Base-by-base conservation (phyloP, 2,113 vertebrate genomes). In the Coracopsis vasa region DNA sequence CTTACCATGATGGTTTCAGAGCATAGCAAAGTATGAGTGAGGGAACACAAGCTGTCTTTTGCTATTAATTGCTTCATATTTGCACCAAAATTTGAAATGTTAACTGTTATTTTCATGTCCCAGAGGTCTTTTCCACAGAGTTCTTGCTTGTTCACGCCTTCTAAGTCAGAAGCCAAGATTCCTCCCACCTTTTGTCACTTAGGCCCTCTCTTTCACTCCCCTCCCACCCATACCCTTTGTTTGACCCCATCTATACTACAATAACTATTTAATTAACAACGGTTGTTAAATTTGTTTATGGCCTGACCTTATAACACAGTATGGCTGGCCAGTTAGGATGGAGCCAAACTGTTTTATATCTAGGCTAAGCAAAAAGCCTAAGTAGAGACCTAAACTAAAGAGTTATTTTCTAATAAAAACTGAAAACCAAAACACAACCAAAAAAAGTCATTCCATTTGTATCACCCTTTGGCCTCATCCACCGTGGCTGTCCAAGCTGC, bases 271-370 rank as follows among this genome's bases (percentile, higher is more conserved):
- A 96, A 96, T 94, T 96, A 97, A 96, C 88, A 97, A 96, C 95
- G 95, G 95, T 96, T 96, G 95, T 96, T 96, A 96, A 95, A 94
- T 96, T 92, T 95, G 88, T 92, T 97, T 97, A 92, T 92, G 88
- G 95, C n/a, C 73, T 96, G 95, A 92, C 96, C 95, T 96, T 92
- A 58, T 62, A 94, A 90, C 53, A 74, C 19, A 90, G 81, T 93
- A 94, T 93, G 79, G 71, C 85, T 94, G 81, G 85, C 94, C 93
- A 71, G 88, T 92, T 92, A 92, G 50, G 41, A 88, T 95, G 93
- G 81, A 97, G 92, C 74, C 92, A 92, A 93, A 86, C 74, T 92
- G 74, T 82, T 96, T 96, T 93, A 96, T 90, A 93, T 93, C 62
- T 93, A 16, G 0, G 53, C 73, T 83, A 86, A 73, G 73, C 51